Conservation (phyloP, 2,113 vertebrate species). For the Pantherophis guttatus region DNA sequence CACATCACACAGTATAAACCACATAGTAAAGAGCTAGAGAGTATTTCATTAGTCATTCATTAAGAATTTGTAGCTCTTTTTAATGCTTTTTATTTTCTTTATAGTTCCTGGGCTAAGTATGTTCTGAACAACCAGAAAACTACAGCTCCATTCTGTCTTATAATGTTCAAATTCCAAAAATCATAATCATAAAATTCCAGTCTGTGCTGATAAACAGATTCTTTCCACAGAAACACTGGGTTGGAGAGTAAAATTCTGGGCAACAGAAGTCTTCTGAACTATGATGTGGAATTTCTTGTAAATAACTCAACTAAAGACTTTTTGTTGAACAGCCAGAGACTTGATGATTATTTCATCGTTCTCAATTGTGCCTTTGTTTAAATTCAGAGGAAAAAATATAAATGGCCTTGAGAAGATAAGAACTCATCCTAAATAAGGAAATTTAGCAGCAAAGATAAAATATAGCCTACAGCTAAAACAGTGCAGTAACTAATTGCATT, state of each 20-base stretch:
- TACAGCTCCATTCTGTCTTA: constrained; percentile 60
- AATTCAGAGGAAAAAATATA: constrained; percentile 33
- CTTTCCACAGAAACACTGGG: constrained; percentile 46
- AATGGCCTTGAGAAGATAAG: constrained; percentile 33
- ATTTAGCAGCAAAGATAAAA: constrained; percentile 38
- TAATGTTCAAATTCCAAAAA: constrained; percentile 55
- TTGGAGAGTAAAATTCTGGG: constrained; percentile 31
- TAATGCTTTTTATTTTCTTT: constrained; percentile 21
- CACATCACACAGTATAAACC: neutral
- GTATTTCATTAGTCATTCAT: neutral
- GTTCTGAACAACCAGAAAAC: constrained; percentile 45
- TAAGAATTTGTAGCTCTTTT: neutral
- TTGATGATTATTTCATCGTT: constrained; percentile 55
- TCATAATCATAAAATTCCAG: constrained; percentile 38
- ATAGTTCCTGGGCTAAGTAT: constrained; percentile 8
- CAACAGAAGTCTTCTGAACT: constrained; percentile 31
- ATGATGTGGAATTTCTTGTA: constrained; percentile 53
- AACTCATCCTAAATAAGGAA: constrained; percentile 30
- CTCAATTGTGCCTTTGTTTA: constrained; percentile 59
- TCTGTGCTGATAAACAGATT: constrained; percentile 60
- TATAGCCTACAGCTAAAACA: constrained; percentile 37
- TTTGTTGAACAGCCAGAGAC: constrained; percentile 53
- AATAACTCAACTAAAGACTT: constrained; percentile 61
- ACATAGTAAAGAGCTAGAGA: neutral
- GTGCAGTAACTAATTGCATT: constrained; percentile 27